These are phyloP conservation scores for Desmodus rotundus DNA, from an alignment of 2,113 vertebrate genomes.

Conservation along the genomic window DNA sequence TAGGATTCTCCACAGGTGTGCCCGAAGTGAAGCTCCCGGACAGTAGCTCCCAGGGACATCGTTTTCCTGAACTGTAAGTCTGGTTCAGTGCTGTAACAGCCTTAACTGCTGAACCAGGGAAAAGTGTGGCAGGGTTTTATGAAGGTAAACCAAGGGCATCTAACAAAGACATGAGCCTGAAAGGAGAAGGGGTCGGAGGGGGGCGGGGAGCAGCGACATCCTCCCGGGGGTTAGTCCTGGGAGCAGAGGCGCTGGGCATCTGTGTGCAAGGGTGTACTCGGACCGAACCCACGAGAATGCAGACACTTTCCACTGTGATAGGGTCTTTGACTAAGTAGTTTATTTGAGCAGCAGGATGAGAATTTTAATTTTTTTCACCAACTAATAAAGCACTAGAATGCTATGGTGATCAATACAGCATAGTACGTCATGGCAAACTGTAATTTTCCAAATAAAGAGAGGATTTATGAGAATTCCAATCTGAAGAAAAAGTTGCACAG, in stretches of 20 bases:
- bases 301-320: not conserved
- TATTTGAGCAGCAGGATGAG: not conserved
- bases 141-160: not conserved
- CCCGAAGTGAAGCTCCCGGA: not conserved
- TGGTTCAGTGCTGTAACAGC: not conserved
- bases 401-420: not conserved
- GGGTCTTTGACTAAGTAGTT: not conserved
- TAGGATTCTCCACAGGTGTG: not conserved
- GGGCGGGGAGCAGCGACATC: rapidly evolving
- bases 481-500: not conserved
- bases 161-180: not conserved
- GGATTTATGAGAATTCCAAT: not conserved
- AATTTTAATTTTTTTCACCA: not conserved
- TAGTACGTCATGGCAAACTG: not conserved
- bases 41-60: not conserved
- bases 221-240: not conserved
- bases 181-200: rapidly evolving
- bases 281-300: not conserved
- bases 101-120: not conserved
- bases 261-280: not conserved
- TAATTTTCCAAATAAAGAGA: constrained; percentile 42
- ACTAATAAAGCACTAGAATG: not conserved
- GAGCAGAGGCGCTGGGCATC: not conserved
- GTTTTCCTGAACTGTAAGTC: not conserved
- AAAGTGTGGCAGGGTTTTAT: not conserved